These are phyloP conservation scores for Araneus ventricosus DNA, from an alignment of 1,140 invertebrate species.

Conservation along the genomic window DNA sequence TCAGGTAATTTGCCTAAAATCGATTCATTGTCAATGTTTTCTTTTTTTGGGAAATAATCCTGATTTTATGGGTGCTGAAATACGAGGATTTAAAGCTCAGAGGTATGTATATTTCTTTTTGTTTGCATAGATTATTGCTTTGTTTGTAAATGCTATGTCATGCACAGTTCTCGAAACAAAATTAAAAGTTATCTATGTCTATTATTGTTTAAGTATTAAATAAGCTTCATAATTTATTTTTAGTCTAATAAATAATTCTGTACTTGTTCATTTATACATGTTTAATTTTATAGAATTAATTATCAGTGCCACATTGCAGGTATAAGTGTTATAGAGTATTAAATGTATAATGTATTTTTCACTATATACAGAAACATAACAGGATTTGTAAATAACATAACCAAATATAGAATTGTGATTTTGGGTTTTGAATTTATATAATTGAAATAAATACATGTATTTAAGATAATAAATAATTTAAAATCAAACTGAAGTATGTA, in stretches of 20 bases:
- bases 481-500: neutral
- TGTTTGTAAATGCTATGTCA: neutral
- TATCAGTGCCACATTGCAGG: neutral
- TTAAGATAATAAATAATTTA: too few species aligned
- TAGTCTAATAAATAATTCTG: too few species aligned
- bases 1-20: too few species aligned
- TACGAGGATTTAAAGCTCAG: constrained; percentile 37
- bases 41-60: too few species aligned
- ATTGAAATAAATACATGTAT: too few species aligned
- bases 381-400: neutral
- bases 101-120: constrained; percentile 12
- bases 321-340: neutral
- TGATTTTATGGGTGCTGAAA: too few species aligned
- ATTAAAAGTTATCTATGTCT: too few species aligned
- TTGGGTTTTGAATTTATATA: neutral
- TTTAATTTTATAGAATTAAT: constrained; percentile 13
- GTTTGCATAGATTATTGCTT: neutral
- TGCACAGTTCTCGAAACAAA: too few species aligned
- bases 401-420: neutral
- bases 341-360: neutral
- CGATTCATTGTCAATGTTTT: too few species aligned
- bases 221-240: too few species aligned
- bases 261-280: neutral
- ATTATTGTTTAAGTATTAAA: too few species aligned
- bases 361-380: neutral